Conservation (phyloP, 2,113 vertebrate genomes). For the Urocynchramus pylzowi region DNA sequence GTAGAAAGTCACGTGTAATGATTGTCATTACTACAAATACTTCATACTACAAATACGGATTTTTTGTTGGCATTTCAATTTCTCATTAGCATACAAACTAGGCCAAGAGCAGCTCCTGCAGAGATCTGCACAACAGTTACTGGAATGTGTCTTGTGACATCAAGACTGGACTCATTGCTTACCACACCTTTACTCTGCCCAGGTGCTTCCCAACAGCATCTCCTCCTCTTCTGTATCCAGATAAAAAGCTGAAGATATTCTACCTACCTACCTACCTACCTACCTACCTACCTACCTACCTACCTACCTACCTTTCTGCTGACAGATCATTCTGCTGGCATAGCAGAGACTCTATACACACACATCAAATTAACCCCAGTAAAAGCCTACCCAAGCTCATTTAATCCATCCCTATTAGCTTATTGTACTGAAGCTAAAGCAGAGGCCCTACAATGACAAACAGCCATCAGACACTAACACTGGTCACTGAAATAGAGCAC, state of each 20-base stretch:
- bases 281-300: neutral
- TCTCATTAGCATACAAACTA: neutral
- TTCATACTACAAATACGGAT: neutral
- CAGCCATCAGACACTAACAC: neutral
- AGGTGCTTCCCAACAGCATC: neutral
- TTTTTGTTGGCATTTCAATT: neutral
- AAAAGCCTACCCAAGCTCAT: neutral
- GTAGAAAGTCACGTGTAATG: neutral
- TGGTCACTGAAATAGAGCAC: neutral
- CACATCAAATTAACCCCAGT: neutral
- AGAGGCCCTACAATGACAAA: neutral
- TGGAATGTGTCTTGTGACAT: neutral
- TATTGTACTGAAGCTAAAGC: neutral
- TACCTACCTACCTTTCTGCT: neutral
- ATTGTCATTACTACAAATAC: neutral
- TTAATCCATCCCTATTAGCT: neutral
- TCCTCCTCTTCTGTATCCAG: neutral
- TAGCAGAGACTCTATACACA: neutral
- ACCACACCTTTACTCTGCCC: neutral
- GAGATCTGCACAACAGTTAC: neutral
- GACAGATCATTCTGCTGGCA: neutral
- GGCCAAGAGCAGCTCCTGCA: neutral
- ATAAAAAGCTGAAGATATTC: neutral
- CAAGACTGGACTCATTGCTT: neutral
- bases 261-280: neutral